phyloP scores from a whole-genome alignment of 2,888 invertebrate genomes.

The Lamellibrachia columna region DNA sequence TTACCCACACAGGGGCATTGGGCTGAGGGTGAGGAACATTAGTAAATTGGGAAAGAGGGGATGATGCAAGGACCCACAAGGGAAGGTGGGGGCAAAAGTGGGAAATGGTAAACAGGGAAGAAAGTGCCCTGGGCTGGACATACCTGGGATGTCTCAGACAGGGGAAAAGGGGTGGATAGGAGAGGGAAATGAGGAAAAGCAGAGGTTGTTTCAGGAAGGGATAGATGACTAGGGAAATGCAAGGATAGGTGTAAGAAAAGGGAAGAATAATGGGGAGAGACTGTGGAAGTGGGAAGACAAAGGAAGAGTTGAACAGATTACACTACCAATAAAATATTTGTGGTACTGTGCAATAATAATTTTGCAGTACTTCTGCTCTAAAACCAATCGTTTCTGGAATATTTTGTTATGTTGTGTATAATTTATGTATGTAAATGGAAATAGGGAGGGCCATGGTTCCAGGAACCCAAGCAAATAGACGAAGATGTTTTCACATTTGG shows the following conservation, averaged over 20 bases:
- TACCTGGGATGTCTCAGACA: background rate
- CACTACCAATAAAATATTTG: background rate
- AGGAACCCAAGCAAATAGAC: too few relatives aligned
- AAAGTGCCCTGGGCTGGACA: background rate
- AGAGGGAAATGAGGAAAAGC: background rate
- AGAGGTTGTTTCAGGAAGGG: background rate
- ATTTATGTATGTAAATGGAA: too few relatives aligned
- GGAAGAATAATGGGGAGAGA: background rate
- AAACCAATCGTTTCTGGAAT: too few relatives aligned
- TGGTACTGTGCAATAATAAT: background rate
- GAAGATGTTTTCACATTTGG: background rate
- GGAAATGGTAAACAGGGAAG: slow-evolving; percentile 5
- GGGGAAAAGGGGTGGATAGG: background rate
- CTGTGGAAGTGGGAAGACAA: background rate
- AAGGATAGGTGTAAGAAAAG: background rate
- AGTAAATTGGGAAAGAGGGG: background rate
- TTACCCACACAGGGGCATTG: background rate
- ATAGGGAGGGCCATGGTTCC: too few relatives aligned
- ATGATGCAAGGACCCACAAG: background rate
- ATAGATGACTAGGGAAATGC: background rate
- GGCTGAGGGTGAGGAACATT: background rate
- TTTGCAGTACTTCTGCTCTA: too few relatives aligned
- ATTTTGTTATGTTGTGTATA: too few relatives aligned
- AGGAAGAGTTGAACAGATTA: background rate
- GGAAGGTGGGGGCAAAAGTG: background rate